These are phyloP conservation scores for Ectobius pallidus DNA, from an alignment of 2,888 invertebrate genomes.

Conservation along the genomic window DNA sequence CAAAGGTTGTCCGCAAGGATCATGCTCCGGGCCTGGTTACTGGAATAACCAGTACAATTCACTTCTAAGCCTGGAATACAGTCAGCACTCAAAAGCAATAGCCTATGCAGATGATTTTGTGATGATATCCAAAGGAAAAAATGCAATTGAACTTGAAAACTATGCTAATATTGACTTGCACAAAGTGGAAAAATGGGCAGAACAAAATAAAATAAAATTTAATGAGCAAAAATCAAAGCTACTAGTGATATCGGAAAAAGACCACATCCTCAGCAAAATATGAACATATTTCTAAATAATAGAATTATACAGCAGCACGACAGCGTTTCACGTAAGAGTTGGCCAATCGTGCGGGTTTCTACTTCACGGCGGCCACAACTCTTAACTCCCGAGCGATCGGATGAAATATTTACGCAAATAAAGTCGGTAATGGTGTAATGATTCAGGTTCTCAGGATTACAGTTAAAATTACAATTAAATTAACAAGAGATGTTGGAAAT, in stretches of 20 bases:
- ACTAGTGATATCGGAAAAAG: neutral
- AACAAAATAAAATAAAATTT: neutral
- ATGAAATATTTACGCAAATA: too few relatives aligned
- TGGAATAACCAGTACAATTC: conserved; percentile 9
- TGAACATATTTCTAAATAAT: too few relatives aligned
- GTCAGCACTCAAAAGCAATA: neutral
- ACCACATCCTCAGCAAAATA: neutral
- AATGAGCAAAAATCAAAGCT: neutral
- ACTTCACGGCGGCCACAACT: too few relatives aligned
- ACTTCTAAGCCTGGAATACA: neutral
- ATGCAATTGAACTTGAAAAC: neutral
- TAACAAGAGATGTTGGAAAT: too few relatives aligned
- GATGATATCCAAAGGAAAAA: neutral
- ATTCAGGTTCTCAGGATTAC: too few relatives aligned
- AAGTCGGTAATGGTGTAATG: too few relatives aligned
- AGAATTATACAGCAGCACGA: too few relatives aligned
- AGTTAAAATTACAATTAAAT: too few relatives aligned
- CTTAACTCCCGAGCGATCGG: too few relatives aligned
- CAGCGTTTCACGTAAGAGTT: too few relatives aligned
- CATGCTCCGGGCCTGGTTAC: neutral
- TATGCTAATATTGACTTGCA: neutral
- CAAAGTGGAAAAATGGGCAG: neutral
- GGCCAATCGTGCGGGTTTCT: too few relatives aligned
- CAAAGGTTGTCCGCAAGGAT: neutral
- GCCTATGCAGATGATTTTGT: neutral